phyloP scores from a whole-genome alignment of 2,888 invertebrate species.

The Drosophila falleni region DNA sequence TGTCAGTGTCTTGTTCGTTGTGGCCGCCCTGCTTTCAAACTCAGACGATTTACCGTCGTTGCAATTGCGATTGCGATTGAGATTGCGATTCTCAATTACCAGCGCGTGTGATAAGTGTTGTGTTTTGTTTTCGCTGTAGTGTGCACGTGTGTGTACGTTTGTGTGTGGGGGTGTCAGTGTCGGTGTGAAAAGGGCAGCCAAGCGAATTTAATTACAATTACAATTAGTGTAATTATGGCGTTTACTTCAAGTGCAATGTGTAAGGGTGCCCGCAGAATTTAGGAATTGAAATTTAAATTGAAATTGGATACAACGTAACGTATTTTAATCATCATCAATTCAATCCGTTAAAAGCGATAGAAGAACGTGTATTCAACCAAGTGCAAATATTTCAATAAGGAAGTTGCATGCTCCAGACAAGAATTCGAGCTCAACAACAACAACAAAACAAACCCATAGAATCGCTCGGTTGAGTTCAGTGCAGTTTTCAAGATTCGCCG shows the following conservation, averaged over 20 bases:
- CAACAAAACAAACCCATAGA: constrained; percentile 9
- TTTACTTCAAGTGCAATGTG: constrained; percentile 50
- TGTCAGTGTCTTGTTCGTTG: constrained; percentile 74
- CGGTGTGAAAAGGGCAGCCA: constrained; percentile 53
- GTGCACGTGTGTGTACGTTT: not conserved
- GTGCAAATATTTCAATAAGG: constrained; percentile 66
- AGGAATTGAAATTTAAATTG: constrained; percentile 34
- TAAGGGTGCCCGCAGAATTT: constrained; percentile 70
- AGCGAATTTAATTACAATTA: constrained; percentile 77
- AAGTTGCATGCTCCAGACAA: constrained; percentile 54
- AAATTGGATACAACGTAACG: constrained; percentile 25
- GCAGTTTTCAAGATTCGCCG: constrained; percentile 63
- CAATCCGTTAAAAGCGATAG: constrained; percentile 27
- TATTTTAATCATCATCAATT: constrained; percentile 31
- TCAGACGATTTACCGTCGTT: constrained; percentile 60
- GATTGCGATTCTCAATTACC: constrained; percentile 58
- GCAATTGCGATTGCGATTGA: constrained; percentile 38
- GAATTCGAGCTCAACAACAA: constrained; percentile 4
- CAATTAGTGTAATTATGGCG: constrained; percentile 77
- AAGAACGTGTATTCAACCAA: constrained; percentile 31
- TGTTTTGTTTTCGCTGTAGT: constrained; percentile 50
- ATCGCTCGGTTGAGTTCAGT: constrained; percentile 38
- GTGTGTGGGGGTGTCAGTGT: constrained; percentile 19
- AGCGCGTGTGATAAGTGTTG: constrained; percentile 59
- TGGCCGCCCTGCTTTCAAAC: constrained; percentile 42